Evolutionary conservation across 2,113 vertebrate species (phyloP).

Genomic region (Tychaedon coryphoeus): DNA sequence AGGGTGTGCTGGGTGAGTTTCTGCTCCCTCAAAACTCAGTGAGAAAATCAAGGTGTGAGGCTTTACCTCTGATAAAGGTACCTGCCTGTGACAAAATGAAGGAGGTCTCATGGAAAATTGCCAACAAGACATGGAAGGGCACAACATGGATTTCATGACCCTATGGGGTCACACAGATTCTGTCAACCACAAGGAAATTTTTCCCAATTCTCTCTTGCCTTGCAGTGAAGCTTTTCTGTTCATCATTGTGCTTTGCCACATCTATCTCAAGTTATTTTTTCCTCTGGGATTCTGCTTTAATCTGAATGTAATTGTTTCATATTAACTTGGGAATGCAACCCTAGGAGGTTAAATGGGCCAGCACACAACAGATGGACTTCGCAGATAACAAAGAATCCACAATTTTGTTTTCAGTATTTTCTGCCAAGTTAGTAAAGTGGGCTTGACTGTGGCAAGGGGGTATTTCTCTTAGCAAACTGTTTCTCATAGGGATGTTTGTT

Average conservation of each 20-base stretch:
- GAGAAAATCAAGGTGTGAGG: not conserved
- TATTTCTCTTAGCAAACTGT: not conserved
- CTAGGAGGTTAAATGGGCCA: slow-evolving; percentile 13
- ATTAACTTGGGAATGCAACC: slow-evolving; percentile 28
- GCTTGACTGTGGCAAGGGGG: not conserved
- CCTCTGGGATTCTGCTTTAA: slow-evolving; percentile 28
- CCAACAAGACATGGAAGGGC: not conserved
- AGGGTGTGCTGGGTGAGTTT: not conserved
- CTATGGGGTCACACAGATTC: not conserved
- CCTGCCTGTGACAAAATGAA: not conserved
- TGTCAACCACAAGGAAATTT: not conserved
- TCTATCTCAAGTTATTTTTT: not conserved
- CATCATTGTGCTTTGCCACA: not conserved
- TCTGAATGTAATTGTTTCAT: slow-evolving; percentile 15
- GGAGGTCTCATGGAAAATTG: not conserved
- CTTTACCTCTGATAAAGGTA: not conserved
- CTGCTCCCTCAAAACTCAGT: not conserved
- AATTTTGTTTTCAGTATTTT: slow-evolving; percentile 35
- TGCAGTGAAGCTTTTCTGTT: not conserved
- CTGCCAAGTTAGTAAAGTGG: slow-evolving; percentile 27
- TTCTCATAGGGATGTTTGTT: slow-evolving; percentile 12
- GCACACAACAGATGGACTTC: slow-evolving; percentile 17
- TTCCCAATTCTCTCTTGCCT: not conserved
- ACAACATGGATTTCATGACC: not conserved
- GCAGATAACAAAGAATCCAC: slow-evolving; percentile 30